Evolutionary conservation across 2,888 invertebrate genomes (phyloP).

Genomic region (Dysmachus trigonus): DNA sequence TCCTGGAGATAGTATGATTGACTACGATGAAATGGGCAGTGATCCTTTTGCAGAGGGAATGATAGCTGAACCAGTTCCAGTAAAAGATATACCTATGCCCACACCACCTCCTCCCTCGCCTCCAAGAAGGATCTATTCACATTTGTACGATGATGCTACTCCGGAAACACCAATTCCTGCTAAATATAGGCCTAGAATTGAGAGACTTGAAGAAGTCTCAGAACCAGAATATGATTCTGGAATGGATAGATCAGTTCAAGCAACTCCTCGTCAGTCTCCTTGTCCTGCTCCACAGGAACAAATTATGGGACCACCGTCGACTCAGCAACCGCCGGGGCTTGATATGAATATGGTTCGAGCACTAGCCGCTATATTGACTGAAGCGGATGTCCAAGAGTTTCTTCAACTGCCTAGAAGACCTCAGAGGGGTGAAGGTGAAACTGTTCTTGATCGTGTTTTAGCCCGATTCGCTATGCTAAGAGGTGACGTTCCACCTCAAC

Average conservation of each 20-base stretch:
- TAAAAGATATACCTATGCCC: not conserved
- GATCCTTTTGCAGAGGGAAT: not conserved
- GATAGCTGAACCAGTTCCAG: not conserved
- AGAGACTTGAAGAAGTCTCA: not conserved
- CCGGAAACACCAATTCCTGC: not conserved
- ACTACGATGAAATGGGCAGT: not conserved
- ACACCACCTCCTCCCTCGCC: not conserved
- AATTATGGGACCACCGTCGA: not conserved
- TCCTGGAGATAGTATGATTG: not conserved
- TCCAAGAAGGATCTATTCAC: not conserved
- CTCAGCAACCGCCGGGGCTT: not conserved
- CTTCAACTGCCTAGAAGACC: not conserved
- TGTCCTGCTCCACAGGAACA: not conserved
- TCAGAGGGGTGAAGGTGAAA: not conserved
- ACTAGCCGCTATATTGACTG: not conserved
- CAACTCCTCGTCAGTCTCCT: not conserved
- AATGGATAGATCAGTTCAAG: not conserved
- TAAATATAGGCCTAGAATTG: not conserved
- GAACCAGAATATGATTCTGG: not conserved
- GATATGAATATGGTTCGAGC: not conserved
- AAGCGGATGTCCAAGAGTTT: not conserved
- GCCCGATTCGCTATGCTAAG: not conserved
- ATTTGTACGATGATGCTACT: not conserved
- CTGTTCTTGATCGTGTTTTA: not conserved
- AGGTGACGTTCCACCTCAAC: not conserved